A percentile compares a stretch with the other conserved stretches of the same genome.
These are phyloP conservation scores for Pterois miles DNA, from an alignment of 2,797 vertebrate species.

Conservation along the genomic window DNA sequence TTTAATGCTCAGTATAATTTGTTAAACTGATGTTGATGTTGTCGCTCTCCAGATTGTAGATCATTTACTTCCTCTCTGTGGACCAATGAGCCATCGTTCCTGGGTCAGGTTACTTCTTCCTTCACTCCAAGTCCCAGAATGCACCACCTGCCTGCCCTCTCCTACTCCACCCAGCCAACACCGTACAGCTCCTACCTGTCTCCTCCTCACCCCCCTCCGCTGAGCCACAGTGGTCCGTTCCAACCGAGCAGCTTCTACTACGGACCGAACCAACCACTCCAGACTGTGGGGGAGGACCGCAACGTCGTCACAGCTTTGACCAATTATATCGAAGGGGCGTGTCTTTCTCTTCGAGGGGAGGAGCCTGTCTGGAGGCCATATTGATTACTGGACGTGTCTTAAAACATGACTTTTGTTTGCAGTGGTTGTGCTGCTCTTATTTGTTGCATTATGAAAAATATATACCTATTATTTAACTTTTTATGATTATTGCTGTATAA, in stretches of 20 bases:
- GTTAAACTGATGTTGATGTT: background rate
- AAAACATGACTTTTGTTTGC: background rate
- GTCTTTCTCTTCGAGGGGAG: conserved; percentile 68
- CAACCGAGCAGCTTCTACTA: conserved; percentile 59
- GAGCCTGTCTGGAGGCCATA: conserved; percentile 80
- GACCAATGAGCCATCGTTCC: conserved; percentile 67
- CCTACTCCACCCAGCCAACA: conserved; percentile 55
- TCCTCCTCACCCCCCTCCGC: conserved; percentile 18
- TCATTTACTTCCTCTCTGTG: conserved; percentile 65
- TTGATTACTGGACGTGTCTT: conserved; percentile 23
- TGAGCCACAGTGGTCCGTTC: conserved; percentile 59
- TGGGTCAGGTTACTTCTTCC: conserved; percentile 64
- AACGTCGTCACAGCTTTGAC: conserved; percentile 26
- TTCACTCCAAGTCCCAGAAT: conserved; percentile 65
- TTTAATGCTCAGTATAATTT: background rate
- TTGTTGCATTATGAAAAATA: background rate
- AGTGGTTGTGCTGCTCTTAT: background rate
- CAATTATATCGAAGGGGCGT: conserved; percentile 69
- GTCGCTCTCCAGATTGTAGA: conserved; percentile 54
- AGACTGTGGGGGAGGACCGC: conserved; percentile 62
- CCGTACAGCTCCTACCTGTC: conserved; percentile 60
- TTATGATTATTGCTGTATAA: background rate
- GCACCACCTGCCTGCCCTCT: conserved; percentile 59
- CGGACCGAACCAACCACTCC: conserved; percentile 58
- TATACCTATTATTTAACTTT: background rate